Evolutionary conservation across 2,797 vertebrate genomes (phyloP).

Genomic region (Chelonia mydas): DNA sequence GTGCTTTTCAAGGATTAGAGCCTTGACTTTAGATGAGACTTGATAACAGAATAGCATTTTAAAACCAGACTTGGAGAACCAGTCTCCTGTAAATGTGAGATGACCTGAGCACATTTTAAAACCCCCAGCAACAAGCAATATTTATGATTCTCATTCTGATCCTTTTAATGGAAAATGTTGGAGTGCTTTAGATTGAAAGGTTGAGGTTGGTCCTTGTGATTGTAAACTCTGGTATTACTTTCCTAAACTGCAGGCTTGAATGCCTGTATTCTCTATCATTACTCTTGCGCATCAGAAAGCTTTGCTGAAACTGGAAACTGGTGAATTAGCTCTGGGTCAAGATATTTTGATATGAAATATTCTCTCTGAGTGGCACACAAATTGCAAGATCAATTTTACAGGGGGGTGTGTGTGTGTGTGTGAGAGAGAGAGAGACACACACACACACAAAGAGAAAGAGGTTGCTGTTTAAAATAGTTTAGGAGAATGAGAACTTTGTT

Average conservation of each 20-base stretch:
- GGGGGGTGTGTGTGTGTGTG: not conserved
- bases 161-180: rapidly evolving
- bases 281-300: rapidly evolving
- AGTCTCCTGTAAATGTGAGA: not conserved
- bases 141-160: rapidly evolving
- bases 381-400: not conserved
- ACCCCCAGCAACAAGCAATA: not conserved
- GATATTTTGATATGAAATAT: not conserved
- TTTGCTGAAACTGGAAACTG: not conserved
- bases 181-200: rapidly evolving
- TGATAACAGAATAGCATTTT: constrained; percentile 19
- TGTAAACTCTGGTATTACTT: rapidly evolving
- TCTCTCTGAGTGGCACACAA: not conserved
- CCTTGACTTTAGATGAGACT: not conserved
- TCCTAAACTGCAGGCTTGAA: rapidly evolving
- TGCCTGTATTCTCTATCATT: rapidly evolving
- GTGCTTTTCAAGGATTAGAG: not conserved
- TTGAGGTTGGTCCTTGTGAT: rapidly evolving
- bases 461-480: not conserved
- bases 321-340: rapidly evolving
- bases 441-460: rapidly evolving
- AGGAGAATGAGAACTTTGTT: not conserved
- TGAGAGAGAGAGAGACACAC: rapidly evolving
- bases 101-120: not conserved
- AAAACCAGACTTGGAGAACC: not conserved